Conservation (phyloP, 2,888 invertebrate species). For the Drosophila seclusa region DNA sequence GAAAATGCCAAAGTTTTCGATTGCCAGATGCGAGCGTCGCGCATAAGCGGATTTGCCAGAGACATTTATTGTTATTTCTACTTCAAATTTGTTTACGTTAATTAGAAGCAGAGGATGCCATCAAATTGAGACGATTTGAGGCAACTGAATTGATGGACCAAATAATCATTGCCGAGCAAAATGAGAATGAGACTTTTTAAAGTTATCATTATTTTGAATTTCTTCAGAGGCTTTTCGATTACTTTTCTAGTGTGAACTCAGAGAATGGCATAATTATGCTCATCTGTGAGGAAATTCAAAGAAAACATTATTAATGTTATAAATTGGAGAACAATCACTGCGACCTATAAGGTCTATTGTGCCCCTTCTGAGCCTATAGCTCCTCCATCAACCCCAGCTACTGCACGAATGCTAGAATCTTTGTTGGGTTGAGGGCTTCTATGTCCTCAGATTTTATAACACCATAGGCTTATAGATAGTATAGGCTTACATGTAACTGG, state of each 20-base stretch:
- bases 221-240: neutral
- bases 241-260: neutral
- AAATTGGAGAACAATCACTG: too few relatives aligned
- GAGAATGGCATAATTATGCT: neutral
- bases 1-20: constrained; percentile 78
- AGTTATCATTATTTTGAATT: neutral
- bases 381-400: too few relatives aligned
- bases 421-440: too few relatives aligned
- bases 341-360: too few relatives aligned
- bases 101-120: constrained; percentile 51
- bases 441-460: too few relatives aligned
- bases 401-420: too few relatives aligned
- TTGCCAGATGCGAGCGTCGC: constrained; percentile 82
- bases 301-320: neutral
- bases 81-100: constrained; percentile 74
- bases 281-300: neutral
- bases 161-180: constrained; percentile 8
- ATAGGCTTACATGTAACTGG: neutral
- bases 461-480: neutral
- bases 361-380: too few relatives aligned
- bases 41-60: constrained; percentile 78
- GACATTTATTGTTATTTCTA: constrained; percentile 73
- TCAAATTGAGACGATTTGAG: constrained; percentile 19
- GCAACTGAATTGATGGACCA: constrained; percentile 15
- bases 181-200: neutral